Evolutionary conservation across 1,140 invertebrate genomes (phyloP).

Genomic region (Helicoverpa armigera): DNA sequence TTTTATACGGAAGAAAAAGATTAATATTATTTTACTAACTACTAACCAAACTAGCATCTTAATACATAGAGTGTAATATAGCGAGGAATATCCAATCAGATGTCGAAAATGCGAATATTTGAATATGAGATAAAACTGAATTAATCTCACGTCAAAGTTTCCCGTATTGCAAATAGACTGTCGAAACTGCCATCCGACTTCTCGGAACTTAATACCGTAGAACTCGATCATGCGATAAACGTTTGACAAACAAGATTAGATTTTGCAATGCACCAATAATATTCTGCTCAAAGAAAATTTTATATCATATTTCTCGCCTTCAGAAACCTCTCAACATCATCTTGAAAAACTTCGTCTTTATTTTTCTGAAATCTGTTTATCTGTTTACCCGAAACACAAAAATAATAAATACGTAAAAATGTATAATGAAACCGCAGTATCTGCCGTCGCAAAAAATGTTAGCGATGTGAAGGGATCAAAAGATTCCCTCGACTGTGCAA

Average conservation of each 20-base stretch:
- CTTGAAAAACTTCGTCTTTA: background rate
- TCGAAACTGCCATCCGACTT: conserved; percentile 20
- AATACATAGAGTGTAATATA: too few relatives aligned
- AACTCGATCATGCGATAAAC: conserved; percentile 29
- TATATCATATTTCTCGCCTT: background rate
- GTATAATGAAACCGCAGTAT: conserved; percentile 4
- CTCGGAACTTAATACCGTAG: conserved; percentile 13
- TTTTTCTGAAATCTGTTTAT: background rate
- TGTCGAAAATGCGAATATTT: background rate
- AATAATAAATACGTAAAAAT: background rate
- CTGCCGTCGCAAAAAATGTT: conserved; percentile 49
- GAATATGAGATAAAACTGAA: conserved; percentile 15
- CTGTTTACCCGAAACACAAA: background rate
- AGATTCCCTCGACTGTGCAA: conserved; percentile 60
- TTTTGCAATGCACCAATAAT: conserved; percentile 18
- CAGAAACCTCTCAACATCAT: background rate
- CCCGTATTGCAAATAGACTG: conserved; percentile 24
- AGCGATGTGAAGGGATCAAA: conserved; percentile 56
- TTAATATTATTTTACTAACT: too few relatives aligned
- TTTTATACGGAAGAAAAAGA: too few relatives aligned
- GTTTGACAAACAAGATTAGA: background rate
- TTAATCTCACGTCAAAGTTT: conserved; percentile 13
- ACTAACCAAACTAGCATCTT: too few relatives aligned
- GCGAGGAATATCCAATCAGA: background rate
- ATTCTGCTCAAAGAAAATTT: background rate